Conservation (phyloP, 2,888 invertebrate species). For the Diogma glabrata region DNA sequence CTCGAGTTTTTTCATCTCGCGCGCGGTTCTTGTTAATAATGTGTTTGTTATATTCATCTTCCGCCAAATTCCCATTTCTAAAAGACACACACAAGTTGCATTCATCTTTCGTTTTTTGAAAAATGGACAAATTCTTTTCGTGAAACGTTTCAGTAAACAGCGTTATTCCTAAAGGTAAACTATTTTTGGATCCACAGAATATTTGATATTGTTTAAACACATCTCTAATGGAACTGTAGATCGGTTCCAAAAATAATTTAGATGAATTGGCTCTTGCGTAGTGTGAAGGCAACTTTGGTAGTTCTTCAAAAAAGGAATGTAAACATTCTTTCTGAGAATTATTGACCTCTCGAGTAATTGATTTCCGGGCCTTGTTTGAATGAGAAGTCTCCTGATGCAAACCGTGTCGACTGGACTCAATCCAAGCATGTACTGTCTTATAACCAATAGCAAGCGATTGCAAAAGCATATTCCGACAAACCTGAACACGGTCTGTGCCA, state of each 20-base stretch:
- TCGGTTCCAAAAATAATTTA: not conserved
- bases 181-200: not conserved
- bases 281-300: not conserved
- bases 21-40: not conserved
- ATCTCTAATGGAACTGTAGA: not conserved
- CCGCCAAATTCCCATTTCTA: slow-evolving; percentile 1
- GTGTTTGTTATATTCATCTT: not conserved
- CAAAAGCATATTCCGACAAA: not conserved
- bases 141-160: slow-evolving; percentile 1
- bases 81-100: not conserved
- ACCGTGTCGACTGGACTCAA: not conserved
- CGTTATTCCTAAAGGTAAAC: not conserved
- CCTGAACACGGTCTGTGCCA: not conserved
- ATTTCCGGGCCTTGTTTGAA: not conserved
- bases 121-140: not conserved
- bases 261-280: no score
- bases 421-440: not conserved
- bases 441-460: not conserved
- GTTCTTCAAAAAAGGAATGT: not conserved
- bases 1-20: not conserved
- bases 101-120: not conserved
- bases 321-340: not conserved
- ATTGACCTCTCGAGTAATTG: not conserved
- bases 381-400: not conserved
- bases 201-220: not conserved